Base-by-base conservation (phyloP, 2,113 vertebrate species). In the Monopterus albus region DNA sequence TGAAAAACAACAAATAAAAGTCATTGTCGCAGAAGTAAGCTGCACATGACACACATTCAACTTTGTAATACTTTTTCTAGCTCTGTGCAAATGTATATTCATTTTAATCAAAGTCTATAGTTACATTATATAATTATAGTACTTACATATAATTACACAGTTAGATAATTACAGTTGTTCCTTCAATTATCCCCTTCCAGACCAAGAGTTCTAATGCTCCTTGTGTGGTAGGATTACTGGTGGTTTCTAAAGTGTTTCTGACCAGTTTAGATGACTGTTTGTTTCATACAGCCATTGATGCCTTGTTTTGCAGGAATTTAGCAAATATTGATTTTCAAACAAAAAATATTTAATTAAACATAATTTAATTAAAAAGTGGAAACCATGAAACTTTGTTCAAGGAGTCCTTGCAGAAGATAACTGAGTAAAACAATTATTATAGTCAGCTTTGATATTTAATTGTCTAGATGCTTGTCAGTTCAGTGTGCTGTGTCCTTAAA, bases 251-350 rank as follows among this genome's bases (percentile, higher is more conserved):
- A 21, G 38, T 38, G 75, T 72, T 40, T 61, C 10, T 58, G 26
- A 45, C 2, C n/a, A 36, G 4, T 56, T 52, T 36, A 39, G 38
- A n/a, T 25, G 29, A 26, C 57, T 36, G 17, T 18, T 29, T 47
- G 20, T 46, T 55, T 38, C 21, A 72, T 23, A 46, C 38, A 21
- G 13, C 11, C 12, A 0, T n/a, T n/a, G 13, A 1, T 2, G n/a
- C 5, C 43, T 58, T 56, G n/a, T 13, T 56, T 61, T 36, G 13
- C 18, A 20, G 4, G 29, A 17, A 33, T 42, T 36, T 7, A 20
- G 28, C 29, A 63, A 51, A 57, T 52, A 71, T 20, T 21, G 1
- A 58, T 62, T 62, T 72, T 10, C 20, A 47, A 63, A 75, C 26
- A 7, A 49, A 72, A 53, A n/a, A n/a, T n/a, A n/a, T n/a, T n/a